These are phyloP conservation scores for Cheirogaleus medius DNA, from an alignment of 2,113 vertebrate species.

Conservation along the genomic window DNA sequence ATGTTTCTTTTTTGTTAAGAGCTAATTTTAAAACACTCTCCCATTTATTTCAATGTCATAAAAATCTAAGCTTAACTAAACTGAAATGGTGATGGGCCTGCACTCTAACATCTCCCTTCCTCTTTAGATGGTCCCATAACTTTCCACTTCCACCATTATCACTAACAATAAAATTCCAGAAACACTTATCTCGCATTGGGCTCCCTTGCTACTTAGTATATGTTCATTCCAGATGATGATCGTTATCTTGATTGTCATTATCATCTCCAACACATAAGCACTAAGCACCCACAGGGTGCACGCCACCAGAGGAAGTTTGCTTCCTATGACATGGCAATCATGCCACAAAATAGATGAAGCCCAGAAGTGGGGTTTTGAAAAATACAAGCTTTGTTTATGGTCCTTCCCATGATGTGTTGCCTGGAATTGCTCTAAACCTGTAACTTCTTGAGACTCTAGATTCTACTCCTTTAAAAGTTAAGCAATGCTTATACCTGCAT, in stretches of 20 bases:
- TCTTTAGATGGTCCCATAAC: not conserved
- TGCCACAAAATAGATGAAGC: not conserved
- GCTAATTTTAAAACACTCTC: conserved; percentile 15
- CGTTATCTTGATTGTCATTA: not conserved
- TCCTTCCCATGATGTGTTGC: not conserved
- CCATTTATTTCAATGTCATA: not conserved
- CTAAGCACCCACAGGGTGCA: not conserved
- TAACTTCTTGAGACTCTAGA: not conserved
- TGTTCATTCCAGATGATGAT: conserved; percentile 43
- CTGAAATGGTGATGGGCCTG: not conserved
- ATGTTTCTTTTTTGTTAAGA: not conserved
- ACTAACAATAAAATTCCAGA: not conserved
- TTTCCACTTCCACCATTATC: not conserved
- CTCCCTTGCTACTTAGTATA: conserved; percentile 52
- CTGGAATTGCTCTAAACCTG: not conserved
- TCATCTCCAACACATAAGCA: conserved; percentile 12
- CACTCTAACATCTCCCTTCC: not conserved
- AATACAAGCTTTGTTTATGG: not conserved
- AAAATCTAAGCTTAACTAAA: conserved; percentile 39
- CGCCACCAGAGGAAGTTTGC: not conserved
- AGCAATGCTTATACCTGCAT: not conserved
- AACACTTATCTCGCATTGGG: not conserved
- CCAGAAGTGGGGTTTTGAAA: not conserved
- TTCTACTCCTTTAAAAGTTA: conserved; percentile 3
- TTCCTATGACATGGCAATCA: not conserved